A percentile compares a stretch with the other conserved stretches of the same genome.
phyloP scores from a whole-genome alignment of 2,113 vertebrate genomes.

The Ascaphus truei region DNA sequence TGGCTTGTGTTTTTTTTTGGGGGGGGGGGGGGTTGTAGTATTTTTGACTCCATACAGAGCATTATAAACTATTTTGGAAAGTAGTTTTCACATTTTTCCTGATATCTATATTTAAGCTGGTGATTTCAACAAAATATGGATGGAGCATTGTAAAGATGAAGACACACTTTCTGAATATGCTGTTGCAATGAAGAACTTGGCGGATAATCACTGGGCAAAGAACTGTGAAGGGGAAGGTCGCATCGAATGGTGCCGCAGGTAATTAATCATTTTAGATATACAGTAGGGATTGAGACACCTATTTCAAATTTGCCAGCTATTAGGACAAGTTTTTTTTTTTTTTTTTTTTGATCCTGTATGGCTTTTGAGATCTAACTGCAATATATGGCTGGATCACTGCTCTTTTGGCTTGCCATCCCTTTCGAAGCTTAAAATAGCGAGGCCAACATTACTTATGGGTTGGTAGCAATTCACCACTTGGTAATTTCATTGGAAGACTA shows the following conservation, averaged over 20 bases:
- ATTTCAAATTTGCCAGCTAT: no score
- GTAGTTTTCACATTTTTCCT: constrained; percentile 35
- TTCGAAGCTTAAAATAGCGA: no score
- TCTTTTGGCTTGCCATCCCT: no score
- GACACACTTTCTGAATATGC: constrained; percentile 94
- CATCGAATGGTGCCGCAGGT: constrained; percentile 98
- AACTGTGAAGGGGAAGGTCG: constrained; percentile 91
- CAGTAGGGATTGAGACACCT: no score
- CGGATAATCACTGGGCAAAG: constrained; percentile 94
- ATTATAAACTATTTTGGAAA: constrained; percentile 41
- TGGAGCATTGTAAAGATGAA: constrained; percentile 95
- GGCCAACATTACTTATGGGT: no score
- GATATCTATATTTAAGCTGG: constrained; percentile 73
- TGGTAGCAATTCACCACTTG: no score
- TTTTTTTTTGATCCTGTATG: constrained; percentile 7
- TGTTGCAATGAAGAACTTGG: constrained; percentile 95
- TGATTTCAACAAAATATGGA: constrained; percentile 97
- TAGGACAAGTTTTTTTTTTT: neutral
- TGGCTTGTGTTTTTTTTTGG: no score
- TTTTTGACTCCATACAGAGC: no score
- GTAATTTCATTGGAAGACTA: no score
- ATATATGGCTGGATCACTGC: no score
- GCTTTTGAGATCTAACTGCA: constrained; percentile 34
- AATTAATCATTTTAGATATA: no score
- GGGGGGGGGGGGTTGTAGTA: no score